Evolutionary conservation across 2,888 invertebrate species (phyloP), one percentile per base, ranked within the genome.

Genomic region (Andrena bucephala): DNA sequence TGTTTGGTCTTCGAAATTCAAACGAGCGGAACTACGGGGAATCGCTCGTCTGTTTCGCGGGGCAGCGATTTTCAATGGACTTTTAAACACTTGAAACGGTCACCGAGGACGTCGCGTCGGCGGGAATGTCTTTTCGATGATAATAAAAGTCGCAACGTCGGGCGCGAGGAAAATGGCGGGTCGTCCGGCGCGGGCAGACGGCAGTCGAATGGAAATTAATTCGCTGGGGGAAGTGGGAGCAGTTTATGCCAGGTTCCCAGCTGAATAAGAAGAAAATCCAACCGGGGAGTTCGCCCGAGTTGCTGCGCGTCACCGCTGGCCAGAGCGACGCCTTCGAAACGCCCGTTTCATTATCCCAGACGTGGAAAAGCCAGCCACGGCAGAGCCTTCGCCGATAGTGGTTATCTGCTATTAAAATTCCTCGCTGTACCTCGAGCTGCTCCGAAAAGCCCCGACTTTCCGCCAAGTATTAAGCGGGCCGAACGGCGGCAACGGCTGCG

Each of bases 121-220:
- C 24, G n/a, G 2, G 31, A 13, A 52, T 13, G 16, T 33, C 27
- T 10, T 42, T 16, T 31, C 5, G 13, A n/a, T 1, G 20, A 8
- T 31, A 29, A 63, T 31, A 16, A 42, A 31, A 65, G 5, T 5
- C 10, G 27, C 13, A 6, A 36, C 36, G 31, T 33, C 24, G 24
- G 13, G 13, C 60, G 31, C 50, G 10, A 3, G 16, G 8, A 1
- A 3, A 52, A 33, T 10, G 33, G 16, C 3, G 27, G 3, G 8
- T 1, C 13, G 29, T n/a, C 24, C 36, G 7, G 57, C 5, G 10
- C 33, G 27, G 57, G 69, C 76, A 70, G 66, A 59, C 73, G 36
- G 68, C 8, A 24, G 24, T 71, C 79, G 62, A 85, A 86, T 85
- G 80, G 81, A 81, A 90, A 89, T 90, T 89, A 90, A 87, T 89